Percentiles rank a stretch among this genome's conserved stretches.
Evolutionary conservation across 2,113 vertebrate species (phyloP).

Genomic region (Typhlomys cinereus): DNA sequence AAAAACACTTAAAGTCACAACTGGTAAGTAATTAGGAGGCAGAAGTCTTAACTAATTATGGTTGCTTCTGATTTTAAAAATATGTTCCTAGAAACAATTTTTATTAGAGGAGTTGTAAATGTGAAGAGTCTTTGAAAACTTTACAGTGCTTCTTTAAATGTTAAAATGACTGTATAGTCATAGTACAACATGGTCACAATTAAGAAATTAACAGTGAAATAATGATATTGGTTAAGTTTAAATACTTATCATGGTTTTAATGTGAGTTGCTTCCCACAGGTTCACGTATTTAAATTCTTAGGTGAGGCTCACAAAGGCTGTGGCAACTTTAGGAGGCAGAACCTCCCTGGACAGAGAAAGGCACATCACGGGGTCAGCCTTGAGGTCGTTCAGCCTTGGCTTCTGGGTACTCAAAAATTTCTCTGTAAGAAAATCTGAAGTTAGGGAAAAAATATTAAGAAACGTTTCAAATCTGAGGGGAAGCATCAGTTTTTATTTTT

Average conservation of each 20-base stretch:
- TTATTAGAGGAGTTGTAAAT: neutral
- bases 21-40: neutral
- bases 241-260: too few species aligned
- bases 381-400: too few species aligned
- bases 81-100: constrained; percentile 29
- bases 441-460: neutral
- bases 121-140: neutral
- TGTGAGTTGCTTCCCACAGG: too few species aligned
- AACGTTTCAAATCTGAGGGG: neutral
- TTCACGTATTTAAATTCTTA: too few species aligned
- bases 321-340: too few species aligned
- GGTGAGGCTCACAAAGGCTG: too few species aligned
- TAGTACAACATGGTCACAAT: neutral
- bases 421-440: neutral
- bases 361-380: too few species aligned
- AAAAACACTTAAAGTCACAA: neutral
- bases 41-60: neutral
- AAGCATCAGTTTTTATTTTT: neutral
- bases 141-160: neutral
- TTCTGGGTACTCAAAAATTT: neutral
- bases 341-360: too few species aligned
- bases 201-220: neutral
- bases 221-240: neutral
- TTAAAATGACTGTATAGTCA: neutral
- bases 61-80: neutral